phyloP scores from a whole-genome alignment of 35 echinoderm and acorn worm genomes.

The Anneissia japonica region DNA sequence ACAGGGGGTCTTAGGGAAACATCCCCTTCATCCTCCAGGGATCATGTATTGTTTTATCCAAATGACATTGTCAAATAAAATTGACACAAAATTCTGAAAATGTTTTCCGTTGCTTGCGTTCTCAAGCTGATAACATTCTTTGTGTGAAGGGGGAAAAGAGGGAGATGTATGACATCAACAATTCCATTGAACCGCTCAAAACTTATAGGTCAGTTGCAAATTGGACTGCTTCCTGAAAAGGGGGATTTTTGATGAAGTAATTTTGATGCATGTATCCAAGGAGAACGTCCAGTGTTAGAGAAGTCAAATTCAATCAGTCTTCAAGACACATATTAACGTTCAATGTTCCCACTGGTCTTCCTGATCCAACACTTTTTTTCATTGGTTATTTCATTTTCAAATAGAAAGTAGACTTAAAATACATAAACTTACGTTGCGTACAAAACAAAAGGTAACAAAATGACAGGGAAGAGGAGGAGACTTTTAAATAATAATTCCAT shows the following conservation, averaged over 20 bases:
- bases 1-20: background rate
- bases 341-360: background rate
- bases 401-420: background rate
- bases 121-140: conserved; percentile 1
- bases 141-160: background rate
- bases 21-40: background rate
- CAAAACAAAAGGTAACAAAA: too few species aligned
- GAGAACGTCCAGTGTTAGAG: background rate
- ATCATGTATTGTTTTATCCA: background rate
- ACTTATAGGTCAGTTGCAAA: background rate
- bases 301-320: background rate
- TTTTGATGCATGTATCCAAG: background rate
- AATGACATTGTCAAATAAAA: background rate
- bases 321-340: background rate
- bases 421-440: too few species aligned
- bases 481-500: too few species aligned
- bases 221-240: background rate
- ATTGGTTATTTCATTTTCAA: background rate
- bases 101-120: background rate
- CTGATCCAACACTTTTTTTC: background rate
- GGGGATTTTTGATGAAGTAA: background rate
- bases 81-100: background rate
- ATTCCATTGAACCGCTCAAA: background rate
- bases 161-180: background rate
- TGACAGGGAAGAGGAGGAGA: too few species aligned